Percentiles rank a stretch among this genome's conserved stretches.
phyloP scores from a whole-genome alignment of 2,113 vertebrate species.

The Anolis sagrei region DNA sequence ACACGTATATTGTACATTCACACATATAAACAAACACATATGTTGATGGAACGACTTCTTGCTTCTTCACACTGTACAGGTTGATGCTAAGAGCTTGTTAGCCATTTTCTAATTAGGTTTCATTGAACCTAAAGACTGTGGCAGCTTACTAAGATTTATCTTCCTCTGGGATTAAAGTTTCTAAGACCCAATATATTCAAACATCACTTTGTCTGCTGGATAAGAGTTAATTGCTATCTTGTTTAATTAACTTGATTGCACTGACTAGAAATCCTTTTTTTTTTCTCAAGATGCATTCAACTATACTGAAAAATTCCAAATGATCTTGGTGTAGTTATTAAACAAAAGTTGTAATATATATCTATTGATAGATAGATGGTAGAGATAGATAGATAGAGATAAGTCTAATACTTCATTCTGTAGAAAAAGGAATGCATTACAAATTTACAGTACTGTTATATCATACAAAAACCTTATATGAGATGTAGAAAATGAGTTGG shows the following conservation, averaged over 20 bases:
- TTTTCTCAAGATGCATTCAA: conserved; percentile 47
- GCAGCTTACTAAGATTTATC: conserved; percentile 27
- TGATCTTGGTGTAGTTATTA: conserved; percentile 65
- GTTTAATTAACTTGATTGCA: conserved; percentile 52
- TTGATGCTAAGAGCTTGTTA: conserved; percentile 19
- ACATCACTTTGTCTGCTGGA: conserved; percentile 38
- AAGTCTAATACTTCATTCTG: too few species aligned
- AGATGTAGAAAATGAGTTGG: too few species aligned
- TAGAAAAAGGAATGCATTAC: too few species aligned
- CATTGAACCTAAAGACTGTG: conserved; percentile 10
- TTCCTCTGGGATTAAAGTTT: conserved; percentile 35
- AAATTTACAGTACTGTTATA: too few species aligned
- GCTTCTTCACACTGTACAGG: not conserved
- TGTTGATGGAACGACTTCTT: too few species aligned
- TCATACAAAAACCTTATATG: too few species aligned
- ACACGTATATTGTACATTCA: too few species aligned
- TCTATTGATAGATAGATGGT: too few species aligned
- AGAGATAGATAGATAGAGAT: too few species aligned
- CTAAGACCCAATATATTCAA: conserved; percentile 4
- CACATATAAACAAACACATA: too few species aligned
- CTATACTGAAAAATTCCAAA: conserved; percentile 61
- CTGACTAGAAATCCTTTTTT: conserved; percentile 48
- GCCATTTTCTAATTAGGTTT: conserved; percentile 44
- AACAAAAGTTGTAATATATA: conserved; percentile 54
- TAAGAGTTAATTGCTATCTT: conserved; percentile 52